Evolutionary conservation across 2,888 invertebrate genomes (phyloP).

Genomic region (Gnatocerus cornutus): DNA sequence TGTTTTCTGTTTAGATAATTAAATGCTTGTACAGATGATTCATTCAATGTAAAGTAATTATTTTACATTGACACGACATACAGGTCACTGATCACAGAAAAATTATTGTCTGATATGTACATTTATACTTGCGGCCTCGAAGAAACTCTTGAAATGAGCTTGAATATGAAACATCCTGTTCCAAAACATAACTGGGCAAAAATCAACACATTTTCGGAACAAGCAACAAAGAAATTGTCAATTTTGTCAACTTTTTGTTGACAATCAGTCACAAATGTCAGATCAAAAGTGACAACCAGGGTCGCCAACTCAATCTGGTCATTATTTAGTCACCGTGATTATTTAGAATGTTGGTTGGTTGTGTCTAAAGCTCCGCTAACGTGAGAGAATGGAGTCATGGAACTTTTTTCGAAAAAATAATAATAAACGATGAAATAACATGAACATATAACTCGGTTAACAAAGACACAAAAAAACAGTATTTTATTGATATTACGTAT

Average conservation of each 20-base stretch:
- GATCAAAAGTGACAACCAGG: constrained; percentile 7
- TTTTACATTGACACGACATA: constrained; percentile 25
- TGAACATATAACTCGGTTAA: too few species aligned
- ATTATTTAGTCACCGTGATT: too few species aligned
- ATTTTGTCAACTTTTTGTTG: constrained; percentile 11
- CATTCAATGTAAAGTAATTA: constrained; percentile 14
- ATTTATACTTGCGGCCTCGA: not conserved
- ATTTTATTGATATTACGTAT: too few species aligned
- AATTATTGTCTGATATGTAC: constrained; percentile 3
- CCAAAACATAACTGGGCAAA: not conserved
- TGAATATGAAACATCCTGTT: not conserved
- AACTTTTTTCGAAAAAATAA: too few species aligned
- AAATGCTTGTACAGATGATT: constrained; percentile 16
- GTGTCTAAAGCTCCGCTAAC: not conserved
- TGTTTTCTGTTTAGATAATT: constrained; percentile 31
- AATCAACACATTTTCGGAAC: not conserved
- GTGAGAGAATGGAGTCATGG: too few species aligned
- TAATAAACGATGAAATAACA: too few species aligned
- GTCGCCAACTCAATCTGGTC: not conserved
- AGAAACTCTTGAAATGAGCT: not conserved
- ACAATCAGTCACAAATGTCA: constrained; percentile 4
- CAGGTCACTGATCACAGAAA: constrained; percentile 25
- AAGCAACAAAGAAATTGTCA: not conserved
- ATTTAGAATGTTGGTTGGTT: not conserved
- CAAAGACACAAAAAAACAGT: too few species aligned